Conservation (phyloP, 2,113 vertebrate species). For the Capreolus pygargus region DNA sequence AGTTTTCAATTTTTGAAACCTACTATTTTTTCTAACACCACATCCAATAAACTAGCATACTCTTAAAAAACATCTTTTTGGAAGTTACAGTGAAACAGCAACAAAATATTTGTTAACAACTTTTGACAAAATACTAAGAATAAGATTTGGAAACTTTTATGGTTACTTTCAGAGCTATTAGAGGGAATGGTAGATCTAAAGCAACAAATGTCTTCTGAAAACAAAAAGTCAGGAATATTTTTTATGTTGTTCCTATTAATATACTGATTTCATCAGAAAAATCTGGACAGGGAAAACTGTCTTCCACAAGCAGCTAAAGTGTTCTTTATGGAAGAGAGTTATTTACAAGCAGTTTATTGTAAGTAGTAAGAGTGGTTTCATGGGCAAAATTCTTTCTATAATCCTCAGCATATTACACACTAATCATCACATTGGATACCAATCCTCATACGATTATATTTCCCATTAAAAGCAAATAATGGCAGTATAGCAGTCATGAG, state of each 20-base stretch:
- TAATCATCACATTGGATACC: background rate
- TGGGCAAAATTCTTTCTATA: slow-evolving; percentile 53
- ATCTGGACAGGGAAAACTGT: slow-evolving; percentile 24
- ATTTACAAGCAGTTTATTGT: slow-evolving; percentile 62
- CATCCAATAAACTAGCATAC: background rate
- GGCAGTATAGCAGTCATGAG: background rate
- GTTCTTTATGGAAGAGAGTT: slow-evolving; percentile 60
- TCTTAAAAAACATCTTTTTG: slow-evolving; percentile 19
- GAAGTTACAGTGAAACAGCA: background rate
- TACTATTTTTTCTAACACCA: background rate
- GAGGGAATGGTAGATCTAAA: background rate
- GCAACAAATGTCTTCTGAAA: background rate
- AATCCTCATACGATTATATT: background rate
- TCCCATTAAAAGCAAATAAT: slow-evolving; percentile 26
- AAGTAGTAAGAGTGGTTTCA: slow-evolving; percentile 48
- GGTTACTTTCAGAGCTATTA: background rate
- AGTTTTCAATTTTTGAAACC: slow-evolving; percentile 13
- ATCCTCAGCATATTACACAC: slow-evolving; percentile 9
- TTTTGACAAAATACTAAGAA: slow-evolving; percentile 26
- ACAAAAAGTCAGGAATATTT: slow-evolving; percentile 9
- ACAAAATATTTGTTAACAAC: background rate
- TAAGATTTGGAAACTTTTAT: background rate
- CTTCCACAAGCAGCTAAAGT: slow-evolving; percentile 54
- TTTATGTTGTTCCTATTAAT: background rate
- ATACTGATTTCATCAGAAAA: slow-evolving; percentile 52